Evolutionary conservation across 2,888 invertebrate species (phyloP).

Genomic region (Platycnemis pennipes): DNA sequence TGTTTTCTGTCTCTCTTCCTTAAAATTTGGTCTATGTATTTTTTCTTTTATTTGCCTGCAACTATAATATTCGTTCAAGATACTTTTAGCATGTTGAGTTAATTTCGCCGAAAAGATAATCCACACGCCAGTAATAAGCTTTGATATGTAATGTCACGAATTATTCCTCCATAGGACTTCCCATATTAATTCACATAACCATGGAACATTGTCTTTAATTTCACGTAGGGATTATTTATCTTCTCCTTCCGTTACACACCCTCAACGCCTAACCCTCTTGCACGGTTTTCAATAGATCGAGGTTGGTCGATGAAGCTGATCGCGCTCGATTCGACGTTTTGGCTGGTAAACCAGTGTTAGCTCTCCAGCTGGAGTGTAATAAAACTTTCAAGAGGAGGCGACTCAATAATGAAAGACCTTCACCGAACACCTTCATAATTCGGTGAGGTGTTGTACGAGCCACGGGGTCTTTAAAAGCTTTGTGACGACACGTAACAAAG

Average conservation of each 20-base stretch:
- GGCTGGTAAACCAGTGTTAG: not conserved
- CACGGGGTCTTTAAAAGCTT: not conserved
- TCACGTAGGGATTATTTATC: no score
- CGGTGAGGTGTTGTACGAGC: not conserved
- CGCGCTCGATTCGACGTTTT: not conserved
- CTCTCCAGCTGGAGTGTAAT: not conserved
- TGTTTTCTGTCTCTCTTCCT: no score
- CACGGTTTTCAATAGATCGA: not conserved
- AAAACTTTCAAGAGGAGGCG: not conserved
- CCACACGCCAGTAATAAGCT: no score
- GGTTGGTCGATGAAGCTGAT: not conserved
- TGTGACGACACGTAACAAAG: not conserved
- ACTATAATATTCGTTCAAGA: no score
- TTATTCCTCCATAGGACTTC: no score
- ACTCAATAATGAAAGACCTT: not conserved
- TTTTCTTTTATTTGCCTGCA: no score
- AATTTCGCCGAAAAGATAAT: no score
- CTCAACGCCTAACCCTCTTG: not conserved
- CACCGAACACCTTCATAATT: not conserved
- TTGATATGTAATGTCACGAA: no score
- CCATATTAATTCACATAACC: no score
- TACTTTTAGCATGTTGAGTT: no score
- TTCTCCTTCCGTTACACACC: not conserved
- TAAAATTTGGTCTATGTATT: no score
- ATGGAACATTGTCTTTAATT: no score